Conservation (phyloP, 1,140 invertebrate species). For the Pogonus chalceus region DNA sequence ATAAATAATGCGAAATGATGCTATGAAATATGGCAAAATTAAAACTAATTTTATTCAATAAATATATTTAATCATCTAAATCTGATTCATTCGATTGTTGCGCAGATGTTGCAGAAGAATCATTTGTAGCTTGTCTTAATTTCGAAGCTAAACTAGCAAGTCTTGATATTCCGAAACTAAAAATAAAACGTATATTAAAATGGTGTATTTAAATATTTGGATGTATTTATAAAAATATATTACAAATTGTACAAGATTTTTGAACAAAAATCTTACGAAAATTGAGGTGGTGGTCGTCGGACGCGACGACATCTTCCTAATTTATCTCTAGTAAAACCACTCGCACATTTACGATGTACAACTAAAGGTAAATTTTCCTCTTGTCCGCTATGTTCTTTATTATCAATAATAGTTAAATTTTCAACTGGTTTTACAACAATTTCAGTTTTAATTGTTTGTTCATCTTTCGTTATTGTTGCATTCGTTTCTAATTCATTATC, state of each 20-base stretch:
- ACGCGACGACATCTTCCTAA: slow-evolving; percentile 28
- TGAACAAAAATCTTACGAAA: slow-evolving; percentile 23
- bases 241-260: not conserved
- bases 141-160: slow-evolving; percentile 24
- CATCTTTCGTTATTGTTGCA: slow-evolving; percentile 23
- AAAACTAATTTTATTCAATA: not conserved
- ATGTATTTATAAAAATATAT: not conserved
- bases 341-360: slow-evolving; percentile 22
- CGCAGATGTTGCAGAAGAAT: not conserved
- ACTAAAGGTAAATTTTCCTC: slow-evolving; percentile 21
- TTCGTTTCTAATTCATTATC: slow-evolving; percentile 5
- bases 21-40: too few species aligned
- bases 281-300: slow-evolving; percentile 23
- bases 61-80: not conserved
- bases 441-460: slow-evolving; percentile 12
- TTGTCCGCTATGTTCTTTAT: slow-evolving; percentile 10
- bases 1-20: too few species aligned
- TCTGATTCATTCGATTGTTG: not conserved
- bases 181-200: slow-evolving; percentile 12
- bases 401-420: slow-evolving; percentile 2
- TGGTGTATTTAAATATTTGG: slow-evolving; percentile 5
- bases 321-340: slow-evolving; percentile 29
- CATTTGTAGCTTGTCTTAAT: slow-evolving; percentile 15
- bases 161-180: slow-evolving; percentile 22
- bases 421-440: slow-evolving; percentile 9